These are phyloP conservation scores for Actenoides hombroni DNA, from an alignment of 2,113 vertebrate genomes.

Conservation along the genomic window DNA sequence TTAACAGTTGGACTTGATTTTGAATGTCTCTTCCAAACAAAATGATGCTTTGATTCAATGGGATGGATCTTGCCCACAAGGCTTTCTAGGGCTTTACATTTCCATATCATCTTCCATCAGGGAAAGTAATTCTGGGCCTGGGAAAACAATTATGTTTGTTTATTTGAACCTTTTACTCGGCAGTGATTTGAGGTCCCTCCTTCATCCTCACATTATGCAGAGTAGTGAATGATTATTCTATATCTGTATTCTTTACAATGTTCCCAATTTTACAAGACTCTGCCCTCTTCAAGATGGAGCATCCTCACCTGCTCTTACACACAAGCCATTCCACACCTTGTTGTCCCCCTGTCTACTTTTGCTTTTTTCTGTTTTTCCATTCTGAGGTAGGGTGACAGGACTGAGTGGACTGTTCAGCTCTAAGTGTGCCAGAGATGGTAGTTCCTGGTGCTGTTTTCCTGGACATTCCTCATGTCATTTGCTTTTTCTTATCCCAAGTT, in stretches of 20 bases:
- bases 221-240: background rate
- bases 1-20: too few relatives aligned
- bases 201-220: background rate
- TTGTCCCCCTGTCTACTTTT: background rate
- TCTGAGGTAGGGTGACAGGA: background rate
- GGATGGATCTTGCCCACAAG: background rate
- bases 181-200: background rate
- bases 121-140: background rate
- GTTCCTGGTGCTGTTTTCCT: background rate
- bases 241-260: background rate
- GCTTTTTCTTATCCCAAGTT: background rate
- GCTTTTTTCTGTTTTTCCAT: background rate
- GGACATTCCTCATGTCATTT: background rate
- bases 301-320: background rate
- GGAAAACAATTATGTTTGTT: background rate
- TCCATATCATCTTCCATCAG: background rate
- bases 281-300: background rate
- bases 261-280: background rate
- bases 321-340: background rate
- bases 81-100: background rate
- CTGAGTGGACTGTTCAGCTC: accelerated
- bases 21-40: too few relatives aligned
- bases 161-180: background rate
- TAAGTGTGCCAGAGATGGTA: background rate
- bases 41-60: background rate